These are phyloP conservation scores for Gymnoscopelus braueri DNA, from an alignment of 2,797 vertebrate species.

Conservation along the genomic window DNA sequence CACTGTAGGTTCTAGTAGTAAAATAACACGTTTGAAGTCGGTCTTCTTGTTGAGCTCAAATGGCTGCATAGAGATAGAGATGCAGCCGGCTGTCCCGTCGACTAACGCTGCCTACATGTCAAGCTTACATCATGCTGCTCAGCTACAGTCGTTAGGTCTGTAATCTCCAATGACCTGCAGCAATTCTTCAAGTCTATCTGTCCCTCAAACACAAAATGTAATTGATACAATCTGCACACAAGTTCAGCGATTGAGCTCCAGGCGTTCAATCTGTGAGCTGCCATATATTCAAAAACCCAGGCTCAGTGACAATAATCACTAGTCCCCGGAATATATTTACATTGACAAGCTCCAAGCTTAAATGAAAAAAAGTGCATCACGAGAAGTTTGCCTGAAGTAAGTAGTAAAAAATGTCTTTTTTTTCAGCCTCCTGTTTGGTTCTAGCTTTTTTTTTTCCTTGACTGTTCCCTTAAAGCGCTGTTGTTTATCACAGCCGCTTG, in stretches of 20 bases:
- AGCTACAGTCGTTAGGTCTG: no score
- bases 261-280: conserved; percentile 6
- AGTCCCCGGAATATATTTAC: conserved; percentile 38
- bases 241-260: conserved; percentile 1
- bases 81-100: no score
- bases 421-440: conserved; percentile 39
- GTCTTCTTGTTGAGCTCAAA: no score
- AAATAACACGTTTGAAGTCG: no score
- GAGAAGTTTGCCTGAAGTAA: conserved; percentile 33
- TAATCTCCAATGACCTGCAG: no score
- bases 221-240: background rate
- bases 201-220: conserved; percentile 18
- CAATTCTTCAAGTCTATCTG: background rate
- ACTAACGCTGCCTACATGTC: no score
- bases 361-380: conserved; percentile 34
- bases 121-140: no score
- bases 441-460: conserved; percentile 41
- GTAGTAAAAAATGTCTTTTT: conserved; percentile 53
- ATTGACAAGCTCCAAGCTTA: conserved; percentile 35
- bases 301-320: conserved; percentile 14
- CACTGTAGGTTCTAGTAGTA: no score
- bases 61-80: no score
- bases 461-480: conserved; percentile 66
- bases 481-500: conserved; percentile 79
- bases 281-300: conserved; percentile 7